Conservation (phyloP, 1,140 invertebrate genomes). For the Megathymus violae region DNA sequence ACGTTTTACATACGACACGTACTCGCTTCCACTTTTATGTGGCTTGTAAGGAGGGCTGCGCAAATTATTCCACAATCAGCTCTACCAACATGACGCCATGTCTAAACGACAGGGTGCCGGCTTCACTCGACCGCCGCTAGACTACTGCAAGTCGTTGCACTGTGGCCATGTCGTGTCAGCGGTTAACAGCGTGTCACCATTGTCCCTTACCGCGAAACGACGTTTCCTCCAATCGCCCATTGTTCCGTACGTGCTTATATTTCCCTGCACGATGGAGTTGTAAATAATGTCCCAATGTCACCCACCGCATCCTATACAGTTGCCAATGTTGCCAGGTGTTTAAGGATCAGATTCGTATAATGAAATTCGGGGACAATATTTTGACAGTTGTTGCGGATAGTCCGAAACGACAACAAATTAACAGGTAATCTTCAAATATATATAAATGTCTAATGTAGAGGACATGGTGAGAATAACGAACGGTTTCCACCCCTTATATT, state of each 20-base stretch:
- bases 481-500: too few species aligned
- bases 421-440: too few species aligned
- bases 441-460: too few species aligned
- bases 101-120: too few species aligned
- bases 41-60: too few species aligned
- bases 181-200: slow-evolving; percentile 18
- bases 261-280: slow-evolving; percentile 18
- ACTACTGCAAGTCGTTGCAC: background rate
- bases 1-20: too few species aligned
- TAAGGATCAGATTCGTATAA: background rate
- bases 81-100: too few species aligned
- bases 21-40: too few species aligned
- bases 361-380: background rate
- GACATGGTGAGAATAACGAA: too few species aligned
- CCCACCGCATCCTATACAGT: background rate
- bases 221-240: slow-evolving; percentile 27
- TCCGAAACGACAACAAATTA: background rate
- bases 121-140: too few species aligned
- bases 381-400: background rate
- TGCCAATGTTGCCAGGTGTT: background rate
- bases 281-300: slow-evolving; percentile 19
- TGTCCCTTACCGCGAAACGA: slow-evolving; percentile 24
- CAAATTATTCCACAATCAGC: too few species aligned
- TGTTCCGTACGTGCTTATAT: slow-evolving; percentile 14
- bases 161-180: slow-evolving; percentile 14